Evolutionary conservation across 2,113 vertebrate species (phyloP).

Genomic region (Coregonus clupeaformis): DNA sequence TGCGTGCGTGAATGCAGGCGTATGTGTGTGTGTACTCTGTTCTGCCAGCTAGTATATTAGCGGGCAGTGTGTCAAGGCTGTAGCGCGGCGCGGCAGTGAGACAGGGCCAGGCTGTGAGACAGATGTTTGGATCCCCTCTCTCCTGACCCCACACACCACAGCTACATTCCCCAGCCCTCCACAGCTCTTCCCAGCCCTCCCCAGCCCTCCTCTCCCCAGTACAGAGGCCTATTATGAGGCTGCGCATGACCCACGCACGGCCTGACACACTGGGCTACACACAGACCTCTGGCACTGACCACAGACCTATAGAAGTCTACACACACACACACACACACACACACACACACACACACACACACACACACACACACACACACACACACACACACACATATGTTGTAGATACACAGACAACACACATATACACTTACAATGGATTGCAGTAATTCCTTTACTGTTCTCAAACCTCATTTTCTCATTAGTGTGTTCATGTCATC

Average conservation of each 20-base stretch:
- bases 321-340: too few relatives aligned
- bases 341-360: too few relatives aligned
- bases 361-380: conserved; percentile 8
- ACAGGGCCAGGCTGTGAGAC: conserved; percentile 25
- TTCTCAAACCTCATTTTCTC: neutral
- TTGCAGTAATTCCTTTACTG: neutral
- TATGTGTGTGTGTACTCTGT: neutral
- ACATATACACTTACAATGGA: conserved; percentile 23
- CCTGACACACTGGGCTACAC: neutral
- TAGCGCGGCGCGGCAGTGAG: neutral
- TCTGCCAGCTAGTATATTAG: too few relatives aligned
- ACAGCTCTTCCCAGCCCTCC: neutral
- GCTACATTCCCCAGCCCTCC: neutral
- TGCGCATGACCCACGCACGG: conserved; percentile 18
- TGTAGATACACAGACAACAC: conserved; percentile 13
- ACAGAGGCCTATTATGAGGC: conserved; percentile 27
- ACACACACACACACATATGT: conserved; percentile 8
- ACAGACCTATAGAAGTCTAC: neutral
- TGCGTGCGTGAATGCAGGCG: neutral
- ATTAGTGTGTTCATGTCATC: conserved; percentile 10
- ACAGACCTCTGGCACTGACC: neutral
- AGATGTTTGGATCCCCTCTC: conserved; percentile 37
- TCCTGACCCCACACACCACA: conserved; percentile 26
- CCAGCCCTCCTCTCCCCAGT: conserved; percentile 3
- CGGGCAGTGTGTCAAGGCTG: conserved; percentile 10